Percentiles rank a stretch among this genome's conserved stretches.
phyloP scores from a whole-genome alignment of 1,140 invertebrate genomes.

The Xylocopa sonorina region DNA sequence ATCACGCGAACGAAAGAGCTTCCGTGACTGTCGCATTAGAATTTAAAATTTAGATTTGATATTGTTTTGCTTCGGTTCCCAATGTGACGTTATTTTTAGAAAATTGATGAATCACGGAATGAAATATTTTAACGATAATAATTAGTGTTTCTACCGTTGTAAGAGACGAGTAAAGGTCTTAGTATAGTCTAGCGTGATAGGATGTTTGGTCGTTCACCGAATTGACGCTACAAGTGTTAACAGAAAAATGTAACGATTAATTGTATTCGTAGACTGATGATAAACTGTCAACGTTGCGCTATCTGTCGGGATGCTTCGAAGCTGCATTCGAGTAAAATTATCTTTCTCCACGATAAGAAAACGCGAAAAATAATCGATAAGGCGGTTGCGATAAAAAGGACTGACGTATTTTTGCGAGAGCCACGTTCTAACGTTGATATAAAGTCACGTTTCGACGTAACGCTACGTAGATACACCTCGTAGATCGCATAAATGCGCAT shows the following conservation, averaged over 20 bases:
- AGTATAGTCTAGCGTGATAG: not conserved
- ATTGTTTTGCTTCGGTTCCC: conserved; percentile 3
- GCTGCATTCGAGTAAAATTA: not conserved
- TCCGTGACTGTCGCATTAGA: not conserved
- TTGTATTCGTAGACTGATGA: not conserved
- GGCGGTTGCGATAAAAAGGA: not conserved
- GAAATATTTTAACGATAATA: not conserved
- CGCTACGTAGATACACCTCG: not conserved
- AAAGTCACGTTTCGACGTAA: conserved; percentile 1
- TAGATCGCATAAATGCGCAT: conserved; percentile 39
- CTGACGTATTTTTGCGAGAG: not conserved
- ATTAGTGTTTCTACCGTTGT: not conserved
- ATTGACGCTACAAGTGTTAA: not conserved
- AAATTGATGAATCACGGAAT: not conserved
- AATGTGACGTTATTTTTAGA: not conserved
- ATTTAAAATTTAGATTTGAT: not conserved
- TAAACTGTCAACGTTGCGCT: not conserved
- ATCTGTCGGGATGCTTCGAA: not conserved
- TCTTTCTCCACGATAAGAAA: not conserved
- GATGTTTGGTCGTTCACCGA: not conserved
- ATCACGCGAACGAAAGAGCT: not conserved
- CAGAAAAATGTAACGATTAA: not conserved
- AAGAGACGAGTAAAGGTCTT: not conserved
- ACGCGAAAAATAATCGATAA: not conserved
- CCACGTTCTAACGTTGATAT: conserved; percentile 6